Percentiles rank a stretch among this genome's conserved stretches.
These are phyloP conservation scores for Takifugu rubripes DNA, from an alignment of 2,797 vertebrate genomes.

Conservation along the genomic window DNA sequence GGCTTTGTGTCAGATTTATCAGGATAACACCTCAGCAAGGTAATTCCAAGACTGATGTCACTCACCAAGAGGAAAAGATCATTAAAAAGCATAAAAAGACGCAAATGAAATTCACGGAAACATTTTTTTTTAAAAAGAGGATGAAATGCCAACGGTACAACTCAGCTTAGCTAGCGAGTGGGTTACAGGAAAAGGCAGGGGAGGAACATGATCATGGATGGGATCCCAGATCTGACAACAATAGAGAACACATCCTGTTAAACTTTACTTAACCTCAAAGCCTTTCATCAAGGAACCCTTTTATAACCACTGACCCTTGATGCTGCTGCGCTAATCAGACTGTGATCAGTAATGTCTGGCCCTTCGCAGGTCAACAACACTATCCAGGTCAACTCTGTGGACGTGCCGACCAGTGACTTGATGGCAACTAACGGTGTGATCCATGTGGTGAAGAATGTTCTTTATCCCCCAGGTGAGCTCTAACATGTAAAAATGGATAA, in stretches of 20 bases:
- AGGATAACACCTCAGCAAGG: too few relatives aligned
- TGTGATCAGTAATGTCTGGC: too few relatives aligned
- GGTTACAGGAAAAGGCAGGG: slow-evolving; percentile 5
- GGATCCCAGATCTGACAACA: slow-evolving; percentile 22
- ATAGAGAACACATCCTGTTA: slow-evolving; percentile 5
- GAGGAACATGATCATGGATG: slow-evolving; percentile 31
- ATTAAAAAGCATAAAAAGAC: background rate
- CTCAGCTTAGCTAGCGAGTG: background rate
- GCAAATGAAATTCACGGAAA: slow-evolving; percentile 5
- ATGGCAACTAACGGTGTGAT: slow-evolving; percentile 96
- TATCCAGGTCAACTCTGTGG: slow-evolving; percentile 86
- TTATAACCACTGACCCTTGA: background rate
- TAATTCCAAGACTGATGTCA: too few relatives aligned
- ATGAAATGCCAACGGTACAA: background rate
- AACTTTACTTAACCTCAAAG: background rate
- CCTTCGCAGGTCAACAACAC: slow-evolving; percentile 84
- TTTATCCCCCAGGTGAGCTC: slow-evolving; percentile 86
- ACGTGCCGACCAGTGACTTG: slow-evolving; percentile 83
- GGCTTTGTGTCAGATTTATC: background rate
- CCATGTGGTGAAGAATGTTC: slow-evolving; percentile 91
- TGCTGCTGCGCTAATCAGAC: too few relatives aligned
- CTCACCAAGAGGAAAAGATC: background rate
- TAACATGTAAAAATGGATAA: too few relatives aligned
- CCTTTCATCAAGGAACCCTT: background rate
- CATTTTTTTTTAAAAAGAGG: slow-evolving; percentile 1